Conservation (phyloP, 2,888 invertebrate species). For the Xestobium rufovillosum region DNA sequence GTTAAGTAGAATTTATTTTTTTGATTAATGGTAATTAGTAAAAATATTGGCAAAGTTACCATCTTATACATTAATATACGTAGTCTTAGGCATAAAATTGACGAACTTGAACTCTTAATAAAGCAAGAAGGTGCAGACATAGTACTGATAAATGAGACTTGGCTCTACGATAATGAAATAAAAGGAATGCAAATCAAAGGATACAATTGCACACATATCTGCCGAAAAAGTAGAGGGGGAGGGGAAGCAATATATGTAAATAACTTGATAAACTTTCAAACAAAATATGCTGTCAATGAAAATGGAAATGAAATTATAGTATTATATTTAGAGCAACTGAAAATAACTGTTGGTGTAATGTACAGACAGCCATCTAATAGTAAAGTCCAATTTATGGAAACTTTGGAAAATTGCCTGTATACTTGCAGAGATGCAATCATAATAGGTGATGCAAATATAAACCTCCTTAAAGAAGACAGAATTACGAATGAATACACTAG, state of each 20-base stretch:
- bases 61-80: slow-evolving; percentile 1
- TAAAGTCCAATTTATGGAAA: neutral
- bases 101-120: neutral
- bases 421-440: neutral
- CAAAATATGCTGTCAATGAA: neutral
- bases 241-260: neutral
- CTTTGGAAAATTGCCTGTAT: neutral
- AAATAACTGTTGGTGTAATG: neutral
- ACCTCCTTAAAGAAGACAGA: neutral
- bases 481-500: neutral
- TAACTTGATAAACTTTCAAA: neutral
- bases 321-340: neutral
- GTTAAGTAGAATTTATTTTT: neutral
- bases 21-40: neutral
- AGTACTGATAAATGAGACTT: neutral
- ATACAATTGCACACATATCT: neutral
- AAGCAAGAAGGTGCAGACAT: neutral
- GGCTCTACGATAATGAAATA: neutral
- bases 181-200: neutral
- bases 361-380: slow-evolving; percentile 1
- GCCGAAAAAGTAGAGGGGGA: neutral
- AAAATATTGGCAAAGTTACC: too few relatives aligned
- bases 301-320: neutral
- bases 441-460: slow-evolving; percentile 1
- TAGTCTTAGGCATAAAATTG: slow-evolving; percentile 1